Evolutionary conservation across 2,888 invertebrate genomes (phyloP).

Genomic region (Aspidapion aeneum): DNA sequence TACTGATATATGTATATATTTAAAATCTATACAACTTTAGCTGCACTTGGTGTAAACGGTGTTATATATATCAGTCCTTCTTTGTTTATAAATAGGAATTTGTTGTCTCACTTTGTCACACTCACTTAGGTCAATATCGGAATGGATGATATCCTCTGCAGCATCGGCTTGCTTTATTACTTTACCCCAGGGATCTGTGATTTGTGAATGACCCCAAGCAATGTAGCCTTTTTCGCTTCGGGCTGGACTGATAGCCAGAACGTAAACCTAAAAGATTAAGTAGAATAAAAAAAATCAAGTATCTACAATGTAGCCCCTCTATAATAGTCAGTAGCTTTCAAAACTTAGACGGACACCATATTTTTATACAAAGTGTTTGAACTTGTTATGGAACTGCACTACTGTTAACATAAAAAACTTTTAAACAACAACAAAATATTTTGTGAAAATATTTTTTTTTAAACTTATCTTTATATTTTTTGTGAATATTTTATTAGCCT

Average conservation of each 20-base stretch:
- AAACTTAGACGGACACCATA: too few species aligned
- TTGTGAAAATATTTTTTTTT: too few species aligned
- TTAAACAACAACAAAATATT: too few species aligned
- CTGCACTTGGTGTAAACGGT: conserved; percentile 39
- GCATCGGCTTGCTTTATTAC: conserved; percentile 67
- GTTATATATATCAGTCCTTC: conserved; percentile 65
- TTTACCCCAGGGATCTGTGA: conserved; percentile 82
- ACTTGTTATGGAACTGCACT: too few species aligned
- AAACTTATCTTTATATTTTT: too few species aligned
- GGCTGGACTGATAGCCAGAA: conserved; percentile 82
- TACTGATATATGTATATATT: too few species aligned
- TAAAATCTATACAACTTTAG: too few species aligned
- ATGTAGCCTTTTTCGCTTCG: conserved; percentile 73
- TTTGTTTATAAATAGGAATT: conserved; percentile 67
- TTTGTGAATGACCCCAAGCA: conserved; percentile 85
- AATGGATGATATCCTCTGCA: conserved; percentile 66
- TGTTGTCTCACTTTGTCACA: conserved; percentile 76
- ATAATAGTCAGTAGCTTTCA: too few species aligned
- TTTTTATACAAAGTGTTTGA: too few species aligned
- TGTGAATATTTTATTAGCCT: too few species aligned
- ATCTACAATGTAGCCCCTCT: not conserved
- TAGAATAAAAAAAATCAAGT: too few species aligned
- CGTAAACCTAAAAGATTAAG: conserved; percentile 65
- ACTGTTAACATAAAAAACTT: too few species aligned
- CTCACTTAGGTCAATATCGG: conserved; percentile 70